A percentile compares a stretch with the other conserved stretches of the same genome.
Conservation (phyloP, 2,888 invertebrate species). For the Apamea epomidion region DNA sequence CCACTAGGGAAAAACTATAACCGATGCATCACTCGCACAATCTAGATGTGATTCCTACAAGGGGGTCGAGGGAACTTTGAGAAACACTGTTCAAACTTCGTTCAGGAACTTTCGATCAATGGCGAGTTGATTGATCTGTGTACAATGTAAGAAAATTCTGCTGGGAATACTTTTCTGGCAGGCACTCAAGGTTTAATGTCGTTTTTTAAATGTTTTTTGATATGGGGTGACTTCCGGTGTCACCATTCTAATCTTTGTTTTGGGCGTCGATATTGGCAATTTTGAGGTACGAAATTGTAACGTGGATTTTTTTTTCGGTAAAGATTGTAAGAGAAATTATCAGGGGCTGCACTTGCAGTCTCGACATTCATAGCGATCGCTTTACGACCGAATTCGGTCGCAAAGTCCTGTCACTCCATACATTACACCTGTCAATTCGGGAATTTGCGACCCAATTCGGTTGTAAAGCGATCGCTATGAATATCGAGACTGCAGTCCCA, state of each 20-base stretch:
- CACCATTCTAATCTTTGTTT: not conserved
- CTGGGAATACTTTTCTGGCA: conserved; percentile 25
- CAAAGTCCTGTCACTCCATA: too few species aligned
- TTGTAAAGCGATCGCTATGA: too few species aligned
- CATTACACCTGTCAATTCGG: too few species aligned
- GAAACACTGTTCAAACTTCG: conserved; percentile 54
- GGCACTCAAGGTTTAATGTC: not conserved
- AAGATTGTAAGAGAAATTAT: not conserved
- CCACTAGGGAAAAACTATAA: conserved; percentile 33
- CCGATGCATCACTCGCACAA: conserved; percentile 50
- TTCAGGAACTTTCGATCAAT: conserved; percentile 57
- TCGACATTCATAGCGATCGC: too few species aligned
- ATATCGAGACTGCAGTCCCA: too few species aligned
- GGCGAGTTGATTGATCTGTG: conserved; percentile 62
- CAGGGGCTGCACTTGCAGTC: too few species aligned
- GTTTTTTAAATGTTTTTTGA: conserved; percentile 2
- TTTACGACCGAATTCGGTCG: too few species aligned
- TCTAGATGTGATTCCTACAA: conserved; percentile 30
- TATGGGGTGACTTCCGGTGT: too few species aligned
- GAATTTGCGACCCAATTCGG: too few species aligned
- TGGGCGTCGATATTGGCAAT: not conserved
- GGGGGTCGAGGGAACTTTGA: conserved; percentile 56
- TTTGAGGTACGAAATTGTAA: not conserved
- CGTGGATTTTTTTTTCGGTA: not conserved
- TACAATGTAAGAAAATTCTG: conserved; percentile 48